Conservation (phyloP, 2,113 vertebrate genomes). For the Physeter macrocephalus region DNA sequence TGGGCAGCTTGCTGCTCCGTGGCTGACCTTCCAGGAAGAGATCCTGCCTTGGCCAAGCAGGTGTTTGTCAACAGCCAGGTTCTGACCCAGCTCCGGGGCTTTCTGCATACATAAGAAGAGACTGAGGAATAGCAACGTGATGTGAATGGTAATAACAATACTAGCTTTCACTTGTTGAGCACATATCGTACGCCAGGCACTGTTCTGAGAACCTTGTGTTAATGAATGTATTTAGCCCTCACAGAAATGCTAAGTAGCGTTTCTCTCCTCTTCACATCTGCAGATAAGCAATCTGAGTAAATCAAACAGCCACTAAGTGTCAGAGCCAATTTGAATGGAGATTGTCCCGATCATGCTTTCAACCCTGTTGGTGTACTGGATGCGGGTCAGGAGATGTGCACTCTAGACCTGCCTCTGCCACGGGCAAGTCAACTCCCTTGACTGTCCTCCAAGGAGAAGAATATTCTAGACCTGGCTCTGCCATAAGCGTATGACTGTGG, state of each 20-base stretch:
- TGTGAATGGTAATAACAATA: not conserved
- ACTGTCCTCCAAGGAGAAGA: not conserved
- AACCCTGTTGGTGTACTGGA: not conserved
- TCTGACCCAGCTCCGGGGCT: not conserved
- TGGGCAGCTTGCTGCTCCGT: not conserved
- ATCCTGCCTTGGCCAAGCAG: not conserved
- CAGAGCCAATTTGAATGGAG: not conserved
- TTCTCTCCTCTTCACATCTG: not conserved
- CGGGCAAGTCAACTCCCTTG: fast-evolving
- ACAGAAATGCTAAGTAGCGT: not conserved
- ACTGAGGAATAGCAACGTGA: fast-evolving
- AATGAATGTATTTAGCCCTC: not conserved
- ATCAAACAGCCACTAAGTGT: not conserved
- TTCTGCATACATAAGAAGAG: not conserved
- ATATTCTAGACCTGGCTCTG: not conserved
- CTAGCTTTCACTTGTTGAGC: not conserved
- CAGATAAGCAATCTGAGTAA: not conserved
- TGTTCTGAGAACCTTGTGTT: not conserved
- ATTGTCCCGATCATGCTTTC: no score
- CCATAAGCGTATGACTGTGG: not conserved
- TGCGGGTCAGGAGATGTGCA: not conserved
- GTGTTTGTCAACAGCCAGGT: not conserved
- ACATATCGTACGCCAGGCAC: not conserved
- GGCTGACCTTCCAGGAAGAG: not conserved
- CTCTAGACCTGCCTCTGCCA: not conserved